Evolutionary conservation across 1,140 invertebrate genomes (phyloP).

Genomic region (Trinorchestia longiramus): DNA sequence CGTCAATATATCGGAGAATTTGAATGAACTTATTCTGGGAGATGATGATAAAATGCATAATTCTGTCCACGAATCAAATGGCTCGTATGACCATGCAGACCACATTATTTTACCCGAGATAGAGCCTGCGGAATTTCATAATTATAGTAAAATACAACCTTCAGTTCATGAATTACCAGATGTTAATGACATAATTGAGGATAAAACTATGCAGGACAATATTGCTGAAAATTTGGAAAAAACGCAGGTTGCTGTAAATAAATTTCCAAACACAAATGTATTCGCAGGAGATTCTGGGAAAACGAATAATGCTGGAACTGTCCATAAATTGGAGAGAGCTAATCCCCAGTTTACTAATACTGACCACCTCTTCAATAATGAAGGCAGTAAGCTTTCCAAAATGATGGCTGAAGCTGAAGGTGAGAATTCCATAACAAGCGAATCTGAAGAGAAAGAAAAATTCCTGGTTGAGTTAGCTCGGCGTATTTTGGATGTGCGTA

Average conservation of each 20-base stretch:
- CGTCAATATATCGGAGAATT: not conserved
- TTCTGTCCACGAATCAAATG: not conserved
- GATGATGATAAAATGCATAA: not conserved
- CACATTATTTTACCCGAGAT: not conserved
- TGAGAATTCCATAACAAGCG: not conserved
- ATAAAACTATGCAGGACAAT: not conserved
- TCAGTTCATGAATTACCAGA: not conserved
- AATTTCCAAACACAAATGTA: not conserved
- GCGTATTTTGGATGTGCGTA: constrained; percentile 17
- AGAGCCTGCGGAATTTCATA: not conserved
- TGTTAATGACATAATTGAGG: not conserved
- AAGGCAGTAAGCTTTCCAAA: not conserved
- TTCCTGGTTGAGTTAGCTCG: constrained; percentile 37
- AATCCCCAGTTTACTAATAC: not conserved
- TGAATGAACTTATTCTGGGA: not conserved
- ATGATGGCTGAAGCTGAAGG: not conserved
- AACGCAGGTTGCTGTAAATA: not conserved
- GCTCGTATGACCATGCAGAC: not conserved
- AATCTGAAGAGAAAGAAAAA: constrained; percentile 30
- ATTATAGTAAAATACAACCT: not conserved
- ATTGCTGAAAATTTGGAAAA: not conserved
- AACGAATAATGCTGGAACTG: not conserved
- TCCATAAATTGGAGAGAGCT: not conserved
- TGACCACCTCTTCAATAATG: not conserved
- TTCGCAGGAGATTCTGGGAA: not conserved